These are phyloP conservation scores for Drosophila diplacantha DNA, from an alignment of 2,888 invertebrate species.

Conservation along the genomic window DNA sequence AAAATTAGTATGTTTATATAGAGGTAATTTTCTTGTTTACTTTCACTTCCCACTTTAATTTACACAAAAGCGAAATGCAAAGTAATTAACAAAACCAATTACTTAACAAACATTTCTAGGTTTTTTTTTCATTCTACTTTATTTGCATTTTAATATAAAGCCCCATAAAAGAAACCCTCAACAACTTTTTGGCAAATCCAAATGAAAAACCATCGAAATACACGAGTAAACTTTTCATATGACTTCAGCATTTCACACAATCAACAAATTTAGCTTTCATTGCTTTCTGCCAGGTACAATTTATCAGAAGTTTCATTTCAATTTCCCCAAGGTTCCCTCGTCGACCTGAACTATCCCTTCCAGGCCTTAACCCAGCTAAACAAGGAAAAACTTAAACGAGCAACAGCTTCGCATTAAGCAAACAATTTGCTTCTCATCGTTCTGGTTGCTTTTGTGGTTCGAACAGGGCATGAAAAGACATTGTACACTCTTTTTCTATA, in stretches of 20 bases:
- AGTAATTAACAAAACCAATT: conserved; percentile 1
- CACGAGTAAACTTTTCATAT: conserved; percentile 7
- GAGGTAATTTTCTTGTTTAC: neutral
- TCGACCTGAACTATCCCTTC: conserved; percentile 15
- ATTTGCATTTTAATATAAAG: neutral
- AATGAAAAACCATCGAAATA: neutral
- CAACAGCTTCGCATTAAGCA: conserved; percentile 29
- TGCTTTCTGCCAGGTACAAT: conserved; percentile 30
- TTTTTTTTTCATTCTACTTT: neutral
- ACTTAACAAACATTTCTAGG: neutral
- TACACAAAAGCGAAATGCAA: neutral
- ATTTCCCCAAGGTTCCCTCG: conserved; percentile 5
- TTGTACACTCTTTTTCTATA: neutral
- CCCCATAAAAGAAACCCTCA: neutral
- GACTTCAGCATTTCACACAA: conserved; percentile 12
- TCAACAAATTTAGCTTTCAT: conserved; percentile 25
- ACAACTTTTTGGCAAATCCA: neutral
- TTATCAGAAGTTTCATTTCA: conserved; percentile 25
- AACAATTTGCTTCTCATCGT: conserved; percentile 32
- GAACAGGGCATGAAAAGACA: neutral
- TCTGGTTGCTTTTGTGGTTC: conserved; percentile 12
- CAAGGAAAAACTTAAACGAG: conserved; percentile 30
- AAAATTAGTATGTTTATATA: neutral
- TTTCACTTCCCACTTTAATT: neutral
- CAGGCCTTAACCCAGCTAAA: conserved; percentile 15